These are phyloP conservation scores for Heliornis fulica DNA, from an alignment of 2,113 vertebrate species.

Conservation along the genomic window DNA sequence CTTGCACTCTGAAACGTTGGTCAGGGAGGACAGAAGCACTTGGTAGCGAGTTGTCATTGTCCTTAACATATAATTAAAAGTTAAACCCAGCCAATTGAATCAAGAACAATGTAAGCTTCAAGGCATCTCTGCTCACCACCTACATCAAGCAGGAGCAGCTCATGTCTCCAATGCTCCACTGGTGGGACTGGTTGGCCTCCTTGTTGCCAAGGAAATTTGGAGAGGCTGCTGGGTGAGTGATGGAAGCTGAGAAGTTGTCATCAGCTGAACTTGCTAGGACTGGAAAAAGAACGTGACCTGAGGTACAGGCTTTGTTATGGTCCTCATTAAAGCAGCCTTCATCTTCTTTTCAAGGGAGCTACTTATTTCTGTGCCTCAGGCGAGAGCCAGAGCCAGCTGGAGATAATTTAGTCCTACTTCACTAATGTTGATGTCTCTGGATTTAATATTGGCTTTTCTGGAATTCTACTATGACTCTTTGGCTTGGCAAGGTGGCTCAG, in stretches of 20 bases:
- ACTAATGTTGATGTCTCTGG: slow-evolving; percentile 58
- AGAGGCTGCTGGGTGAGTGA: neutral
- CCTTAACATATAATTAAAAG: neutral
- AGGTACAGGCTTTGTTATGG: neutral
- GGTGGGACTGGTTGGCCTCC: neutral
- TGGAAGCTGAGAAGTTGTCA: neutral
- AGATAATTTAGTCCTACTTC: slow-evolving; percentile 52
- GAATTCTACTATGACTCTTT: slow-evolving; percentile 20
- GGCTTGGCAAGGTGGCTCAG: slow-evolving; percentile 4
- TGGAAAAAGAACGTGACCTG: neutral
- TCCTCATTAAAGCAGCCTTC: neutral
- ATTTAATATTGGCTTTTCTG: slow-evolving; percentile 56
- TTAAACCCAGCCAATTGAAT: neutral
- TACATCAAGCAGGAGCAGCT: neutral
- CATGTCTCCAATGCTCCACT: rapidly evolving
- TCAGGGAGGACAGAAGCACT: too few species aligned
- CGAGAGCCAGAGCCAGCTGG: slow-evolving; percentile 26
- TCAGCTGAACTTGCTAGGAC: neutral
- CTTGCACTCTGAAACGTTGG: neutral
- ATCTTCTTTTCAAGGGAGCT: slow-evolving; percentile 21
- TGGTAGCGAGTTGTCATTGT: rapidly evolving
- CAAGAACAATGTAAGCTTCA: neutral
- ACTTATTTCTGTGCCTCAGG: slow-evolving; percentile 13
- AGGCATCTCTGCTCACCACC: neutral
- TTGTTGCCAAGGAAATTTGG: neutral